Evolutionary conservation across 2,113 vertebrate genomes (phyloP).

Genomic region (Hemiscyllium ocellatum): DNA sequence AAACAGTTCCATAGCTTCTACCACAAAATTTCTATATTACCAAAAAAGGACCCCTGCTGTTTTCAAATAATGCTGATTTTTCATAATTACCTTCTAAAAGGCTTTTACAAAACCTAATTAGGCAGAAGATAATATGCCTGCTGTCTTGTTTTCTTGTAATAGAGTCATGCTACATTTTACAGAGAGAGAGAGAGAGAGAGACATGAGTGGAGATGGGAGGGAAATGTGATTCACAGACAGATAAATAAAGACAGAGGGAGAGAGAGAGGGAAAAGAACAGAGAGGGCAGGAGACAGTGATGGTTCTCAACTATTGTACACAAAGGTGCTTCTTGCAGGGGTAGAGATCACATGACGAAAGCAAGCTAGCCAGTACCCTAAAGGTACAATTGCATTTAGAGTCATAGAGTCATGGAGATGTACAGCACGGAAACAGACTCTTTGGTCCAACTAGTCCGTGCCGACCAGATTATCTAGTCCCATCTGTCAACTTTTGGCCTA

Average conservation of each 20-base stretch:
- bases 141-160: background rate
- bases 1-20: background rate
- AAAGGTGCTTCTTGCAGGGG: too few relatives aligned
- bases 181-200: background rate
- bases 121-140: background rate
- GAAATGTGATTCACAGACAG: background rate
- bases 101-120: conserved; percentile 17
- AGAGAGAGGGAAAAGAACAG: background rate
- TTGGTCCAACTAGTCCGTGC: too few relatives aligned
- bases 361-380: too few relatives aligned
- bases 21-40: background rate
- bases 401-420: too few relatives aligned
- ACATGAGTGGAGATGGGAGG: background rate
- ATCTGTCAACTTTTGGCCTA: too few relatives aligned
- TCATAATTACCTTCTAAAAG: background rate
- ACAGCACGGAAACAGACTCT: too few relatives aligned
- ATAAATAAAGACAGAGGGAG: background rate
- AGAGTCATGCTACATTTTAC: background rate
- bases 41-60: background rate
- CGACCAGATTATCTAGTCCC: too few relatives aligned
- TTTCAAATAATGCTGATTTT: conserved; percentile 16
- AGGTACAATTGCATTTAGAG: too few relatives aligned
- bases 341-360: too few relatives aligned
- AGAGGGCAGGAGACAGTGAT: too few relatives aligned
- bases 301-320: too few relatives aligned